Evolutionary conservation across 2,113 vertebrate species (phyloP).

Genomic region (Hippocampus guttulatus): DNA sequence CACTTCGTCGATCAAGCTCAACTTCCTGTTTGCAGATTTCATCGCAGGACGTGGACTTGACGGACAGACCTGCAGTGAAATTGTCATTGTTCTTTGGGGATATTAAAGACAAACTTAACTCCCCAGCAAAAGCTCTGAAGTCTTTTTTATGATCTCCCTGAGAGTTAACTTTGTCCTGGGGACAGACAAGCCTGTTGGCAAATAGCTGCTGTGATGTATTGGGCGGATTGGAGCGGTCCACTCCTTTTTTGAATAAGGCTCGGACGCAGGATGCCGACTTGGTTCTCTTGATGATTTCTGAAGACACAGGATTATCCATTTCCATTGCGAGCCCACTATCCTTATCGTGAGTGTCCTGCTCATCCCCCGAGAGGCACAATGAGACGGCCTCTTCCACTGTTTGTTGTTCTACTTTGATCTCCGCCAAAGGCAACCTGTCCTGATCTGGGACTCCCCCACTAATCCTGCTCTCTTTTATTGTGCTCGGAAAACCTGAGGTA

Average conservation of each 20-base stretch:
- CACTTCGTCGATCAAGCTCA: constrained; percentile 92
- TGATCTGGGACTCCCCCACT: constrained; percentile 67
- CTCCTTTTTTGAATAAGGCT: constrained; percentile 84
- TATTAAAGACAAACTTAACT: constrained; percentile 78
- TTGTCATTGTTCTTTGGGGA: constrained; percentile 84
- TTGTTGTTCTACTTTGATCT: constrained; percentile 90
- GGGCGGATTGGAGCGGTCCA: constrained; percentile 79
- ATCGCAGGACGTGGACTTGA: constrained; percentile 85
- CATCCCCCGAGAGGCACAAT: constrained; percentile 88
- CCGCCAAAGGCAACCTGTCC: constrained; percentile 75
- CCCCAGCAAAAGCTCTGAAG: constrained; percentile 84
- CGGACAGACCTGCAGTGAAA: constrained; percentile 83
- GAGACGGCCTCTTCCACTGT: constrained; percentile 83
- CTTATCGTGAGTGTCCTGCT: constrained; percentile 81
- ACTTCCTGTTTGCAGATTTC: constrained; percentile 90
- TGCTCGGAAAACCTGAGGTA: constrained; percentile 99
- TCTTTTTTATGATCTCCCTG: constrained; percentile 98
- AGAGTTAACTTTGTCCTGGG: constrained; percentile 92
- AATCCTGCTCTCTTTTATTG: constrained; percentile 78
- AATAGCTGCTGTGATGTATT: constrained; percentile 88
- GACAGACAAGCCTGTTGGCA: constrained; percentile 83
- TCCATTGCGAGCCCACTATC: constrained; percentile 84
- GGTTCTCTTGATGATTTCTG: constrained; percentile 76
- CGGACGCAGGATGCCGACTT: constrained; percentile 85
- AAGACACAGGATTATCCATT: constrained; percentile 76